phyloP scores from a whole-genome alignment of 1,140 invertebrate species.

The Drosophila orena region DNA sequence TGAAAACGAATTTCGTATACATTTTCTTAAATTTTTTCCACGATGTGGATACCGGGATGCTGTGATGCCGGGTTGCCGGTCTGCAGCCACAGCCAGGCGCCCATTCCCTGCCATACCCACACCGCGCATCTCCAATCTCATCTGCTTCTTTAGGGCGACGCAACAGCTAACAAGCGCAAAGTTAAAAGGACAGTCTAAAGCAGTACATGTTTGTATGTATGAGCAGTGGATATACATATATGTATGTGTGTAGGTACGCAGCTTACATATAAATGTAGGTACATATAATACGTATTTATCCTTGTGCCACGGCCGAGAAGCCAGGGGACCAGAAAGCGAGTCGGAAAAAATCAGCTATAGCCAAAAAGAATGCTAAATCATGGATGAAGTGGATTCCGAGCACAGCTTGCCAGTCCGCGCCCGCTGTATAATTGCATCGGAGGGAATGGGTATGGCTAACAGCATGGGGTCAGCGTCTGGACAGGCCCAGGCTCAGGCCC shows the following conservation, averaged over 20 bases:
- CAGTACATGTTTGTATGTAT: conserved; percentile 46
- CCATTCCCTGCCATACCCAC: background rate
- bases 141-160: conserved; percentile 2
- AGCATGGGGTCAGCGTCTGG: conserved; percentile 62
- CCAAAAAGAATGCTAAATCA: conserved; percentile 75
- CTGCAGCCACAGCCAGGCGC: conserved; percentile 23
- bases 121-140: background rate
- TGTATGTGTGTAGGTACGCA: conserved; percentile 7
- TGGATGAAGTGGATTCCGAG: conserved; percentile 59
- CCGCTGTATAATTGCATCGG: conserved; percentile 76
- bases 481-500: background rate
- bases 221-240: conserved; percentile 23
- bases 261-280: conserved; percentile 19
- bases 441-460: conserved; percentile 30
- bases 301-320: conserved; percentile 11
- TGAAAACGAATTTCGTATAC: conserved; percentile 63
- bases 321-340: background rate
- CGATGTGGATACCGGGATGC: background rate
- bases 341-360: conserved; percentile 45
- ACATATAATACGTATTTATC: conserved; percentile 32
- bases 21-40: conserved; percentile 42
- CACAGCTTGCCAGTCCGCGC: conserved; percentile 33
- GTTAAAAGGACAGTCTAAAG: conserved; percentile 68
- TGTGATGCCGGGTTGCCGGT: background rate
- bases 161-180: conserved; percentile 66